Percentiles rank a stretch among this genome's conserved stretches.
Evolutionary conservation across 2,797 vertebrate genomes (phyloP).

Genomic region (Diplodus sargus): DNA sequence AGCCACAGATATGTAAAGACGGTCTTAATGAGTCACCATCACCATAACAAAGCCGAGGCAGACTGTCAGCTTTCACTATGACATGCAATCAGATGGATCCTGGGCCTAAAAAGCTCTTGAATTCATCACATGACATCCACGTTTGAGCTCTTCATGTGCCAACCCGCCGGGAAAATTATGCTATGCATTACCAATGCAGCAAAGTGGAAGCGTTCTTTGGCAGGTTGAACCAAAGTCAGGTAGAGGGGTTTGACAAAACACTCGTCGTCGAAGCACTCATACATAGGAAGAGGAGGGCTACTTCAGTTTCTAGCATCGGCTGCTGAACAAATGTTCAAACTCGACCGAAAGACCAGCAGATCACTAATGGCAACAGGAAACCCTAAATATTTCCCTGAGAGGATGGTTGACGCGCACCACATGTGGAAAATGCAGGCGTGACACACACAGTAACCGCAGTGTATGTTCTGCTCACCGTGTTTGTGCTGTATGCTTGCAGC

Average conservation of each 20-base stretch:
- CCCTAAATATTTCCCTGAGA: neutral
- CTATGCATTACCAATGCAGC: slow-evolving; percentile 24
- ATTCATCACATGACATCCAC: slow-evolving; percentile 23
- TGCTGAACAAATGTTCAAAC: slow-evolving; percentile 2
- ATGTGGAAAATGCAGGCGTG: neutral
- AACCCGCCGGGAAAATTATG: slow-evolving; percentile 25
- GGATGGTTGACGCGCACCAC: neutral
- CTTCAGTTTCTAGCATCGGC: neutral
- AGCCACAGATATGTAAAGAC: slow-evolving; percentile 26
- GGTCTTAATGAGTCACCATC: slow-evolving; percentile 36
- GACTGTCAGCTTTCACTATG: slow-evolving; percentile 17
- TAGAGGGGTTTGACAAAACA: slow-evolving; percentile 5
- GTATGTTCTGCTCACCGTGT: too few relatives aligned
- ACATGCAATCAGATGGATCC: slow-evolving; percentile 35
- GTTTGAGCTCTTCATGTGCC: slow-evolving; percentile 37
- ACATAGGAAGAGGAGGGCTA: neutral
- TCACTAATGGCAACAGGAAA: neutral
- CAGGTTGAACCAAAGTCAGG: slow-evolving; percentile 26
- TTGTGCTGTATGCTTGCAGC: too few relatives aligned
- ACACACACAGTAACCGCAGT: neutral
- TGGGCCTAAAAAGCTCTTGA: slow-evolving; percentile 32
- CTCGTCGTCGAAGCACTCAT: neutral
- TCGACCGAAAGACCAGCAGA: neutral
- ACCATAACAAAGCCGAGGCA: slow-evolving; percentile 35
- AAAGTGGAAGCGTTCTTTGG: slow-evolving; percentile 26